phyloP scores from a whole-genome alignment of 2,888 invertebrate genomes.

The Allygus modestus region DNA sequence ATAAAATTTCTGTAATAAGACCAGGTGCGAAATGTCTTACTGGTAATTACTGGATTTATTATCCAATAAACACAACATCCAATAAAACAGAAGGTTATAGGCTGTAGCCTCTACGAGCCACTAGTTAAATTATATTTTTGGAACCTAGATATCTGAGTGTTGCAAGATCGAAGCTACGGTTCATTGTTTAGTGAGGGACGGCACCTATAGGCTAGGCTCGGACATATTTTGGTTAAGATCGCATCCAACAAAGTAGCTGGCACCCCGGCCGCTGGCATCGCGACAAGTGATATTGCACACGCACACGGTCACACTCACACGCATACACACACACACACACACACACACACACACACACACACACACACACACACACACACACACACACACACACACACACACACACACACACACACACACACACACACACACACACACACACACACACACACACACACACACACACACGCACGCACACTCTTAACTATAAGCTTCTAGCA shows the following conservation, averaged over 20 bases:
- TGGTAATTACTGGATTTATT: too few relatives aligned
- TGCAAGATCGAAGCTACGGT: background rate
- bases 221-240: slow-evolving; percentile 28
- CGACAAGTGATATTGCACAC: slow-evolving; percentile 16
- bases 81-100: too few relatives aligned
- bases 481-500: too few relatives aligned
- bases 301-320: slow-evolving; percentile 5
- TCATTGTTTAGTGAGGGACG: slow-evolving; percentile 22
- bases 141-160: background rate
- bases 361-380: slow-evolving; percentile 63
- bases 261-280: background rate
- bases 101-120: too few relatives aligned
- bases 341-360: slow-evolving; percentile 62
- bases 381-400: slow-evolving; percentile 63
- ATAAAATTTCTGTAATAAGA: too few relatives aligned
- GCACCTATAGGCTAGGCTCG: background rate
- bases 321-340: slow-evolving; percentile 55
- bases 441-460: slow-evolving; percentile 63
- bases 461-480: slow-evolving; percentile 59
- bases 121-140: background rate
- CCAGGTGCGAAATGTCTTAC: too few relatives aligned
- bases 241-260: slow-evolving; percentile 33
- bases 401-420: slow-evolving; percentile 63
- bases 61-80: too few relatives aligned
- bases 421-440: slow-evolving; percentile 63